Evolutionary conservation across 2,113 vertebrate genomes (phyloP).

Genomic region (Motacilla alba): DNA sequence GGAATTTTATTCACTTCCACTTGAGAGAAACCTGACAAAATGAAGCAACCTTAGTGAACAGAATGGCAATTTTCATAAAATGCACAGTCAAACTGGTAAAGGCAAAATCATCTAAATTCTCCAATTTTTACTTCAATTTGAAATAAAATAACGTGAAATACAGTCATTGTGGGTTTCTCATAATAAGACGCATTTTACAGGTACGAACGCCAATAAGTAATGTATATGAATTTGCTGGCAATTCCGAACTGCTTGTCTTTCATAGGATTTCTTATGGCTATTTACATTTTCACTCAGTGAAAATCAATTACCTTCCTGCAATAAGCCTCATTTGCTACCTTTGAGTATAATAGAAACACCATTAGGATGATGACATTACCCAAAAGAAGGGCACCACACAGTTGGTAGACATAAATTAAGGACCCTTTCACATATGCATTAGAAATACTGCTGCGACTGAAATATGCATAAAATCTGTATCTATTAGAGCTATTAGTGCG

Average conservation of each 20-base stretch:
- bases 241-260: constrained; percentile 80
- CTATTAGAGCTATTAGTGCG: constrained; percentile 84
- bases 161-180: constrained; percentile 48
- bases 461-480: constrained; percentile 86
- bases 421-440: constrained; percentile 84
- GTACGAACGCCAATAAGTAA: constrained; percentile 70
- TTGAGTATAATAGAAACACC: constrained; percentile 96
- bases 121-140: constrained; percentile 68
- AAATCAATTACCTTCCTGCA: constrained; percentile 90
- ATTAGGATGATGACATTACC: constrained; percentile 93
- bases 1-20: constrained; percentile 58
- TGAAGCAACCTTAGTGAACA: constrained; percentile 27
- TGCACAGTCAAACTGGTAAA: constrained; percentile 64
- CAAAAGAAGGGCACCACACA: constrained; percentile 92
- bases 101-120: constrained; percentile 65
- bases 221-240: constrained; percentile 69
- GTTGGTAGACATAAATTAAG: constrained; percentile 93
- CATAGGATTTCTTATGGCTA: constrained; percentile 81
- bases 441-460: constrained; percentile 89
- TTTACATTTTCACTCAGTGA: constrained; percentile 87
- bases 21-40: constrained; percentile 62
- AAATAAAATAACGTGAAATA: constrained; percentile 70
- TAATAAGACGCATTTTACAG: constrained; percentile 62
- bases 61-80: constrained; percentile 67
- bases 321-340: constrained; percentile 98